A percentile compares a stretch with the other conserved stretches of the same genome.
These are phyloP conservation scores for Pipra filicauda DNA, from an alignment of 2,113 vertebrate species.

Conservation along the genomic window DNA sequence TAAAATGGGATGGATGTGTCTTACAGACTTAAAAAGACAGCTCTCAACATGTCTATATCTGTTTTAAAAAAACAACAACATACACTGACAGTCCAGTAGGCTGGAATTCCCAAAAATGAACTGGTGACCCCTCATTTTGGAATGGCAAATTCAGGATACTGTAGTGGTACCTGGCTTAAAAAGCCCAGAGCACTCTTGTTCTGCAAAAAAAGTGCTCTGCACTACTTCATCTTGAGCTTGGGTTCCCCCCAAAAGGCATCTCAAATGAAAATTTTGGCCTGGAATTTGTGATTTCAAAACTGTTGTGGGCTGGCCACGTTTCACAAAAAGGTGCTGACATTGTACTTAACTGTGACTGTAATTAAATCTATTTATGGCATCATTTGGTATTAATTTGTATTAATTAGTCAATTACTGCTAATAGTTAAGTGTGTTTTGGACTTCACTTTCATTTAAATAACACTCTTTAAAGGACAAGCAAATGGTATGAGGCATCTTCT, in stretches of 20 bases:
- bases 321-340: conserved; percentile 40
- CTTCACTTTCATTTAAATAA: background rate
- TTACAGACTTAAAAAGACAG: background rate
- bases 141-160: background rate
- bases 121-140: background rate
- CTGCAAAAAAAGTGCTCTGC: background rate
- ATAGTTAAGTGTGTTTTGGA: conserved; percentile 30
- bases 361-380: conserved; percentile 46
- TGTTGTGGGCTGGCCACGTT: conserved; percentile 19
- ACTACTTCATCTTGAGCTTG: background rate
- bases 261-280: background rate
- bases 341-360: background rate
- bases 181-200: background rate
- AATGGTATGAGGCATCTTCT: background rate
- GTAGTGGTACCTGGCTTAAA: background rate
- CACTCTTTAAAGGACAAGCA: background rate
- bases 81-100: background rate
- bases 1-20: background rate
- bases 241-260: background rate
- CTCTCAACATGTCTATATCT: background rate
- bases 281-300: conserved; percentile 20
- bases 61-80: background rate
- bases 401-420: conserved; percentile 36
- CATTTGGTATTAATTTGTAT: background rate
- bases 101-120: background rate